phyloP scores from a whole-genome alignment of 2,113 vertebrate species.

The Anguilla japonica region DNA sequence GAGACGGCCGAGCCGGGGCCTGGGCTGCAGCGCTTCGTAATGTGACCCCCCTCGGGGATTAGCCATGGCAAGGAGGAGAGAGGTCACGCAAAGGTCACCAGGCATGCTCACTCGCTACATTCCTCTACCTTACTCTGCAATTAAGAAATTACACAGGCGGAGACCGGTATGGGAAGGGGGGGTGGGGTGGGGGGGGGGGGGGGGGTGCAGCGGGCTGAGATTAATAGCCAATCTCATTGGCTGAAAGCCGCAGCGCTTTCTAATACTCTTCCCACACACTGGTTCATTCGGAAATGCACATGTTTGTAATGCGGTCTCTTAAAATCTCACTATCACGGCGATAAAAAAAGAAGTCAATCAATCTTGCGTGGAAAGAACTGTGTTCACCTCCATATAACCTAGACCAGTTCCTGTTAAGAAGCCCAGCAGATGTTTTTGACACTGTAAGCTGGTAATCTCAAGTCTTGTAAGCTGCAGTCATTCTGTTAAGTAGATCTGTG shows the following conservation, averaged over 20 bases:
- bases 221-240: constrained; percentile 64
- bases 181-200: constrained; percentile 30
- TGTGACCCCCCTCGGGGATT: constrained; percentile 76
- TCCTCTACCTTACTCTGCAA: constrained; percentile 74
- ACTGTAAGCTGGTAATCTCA: constrained; percentile 92
- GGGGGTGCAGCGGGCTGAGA: constrained; percentile 59
- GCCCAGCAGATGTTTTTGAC: constrained; percentile 92
- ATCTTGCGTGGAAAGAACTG: constrained; percentile 50
- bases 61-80: constrained; percentile 64
- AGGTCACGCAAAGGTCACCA: constrained; percentile 67
- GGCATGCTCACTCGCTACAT: constrained; percentile 72
- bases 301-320: constrained; percentile 71
- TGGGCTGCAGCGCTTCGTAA: constrained; percentile 68
- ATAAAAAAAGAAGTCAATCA: constrained; percentile 73
- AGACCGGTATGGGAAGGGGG: constrained; percentile 38
- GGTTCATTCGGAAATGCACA: constrained; percentile 68
- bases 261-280: constrained; percentile 58
- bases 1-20: constrained; percentile 10
- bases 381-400: constrained; percentile 90
- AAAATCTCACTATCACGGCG: constrained; percentile 68
- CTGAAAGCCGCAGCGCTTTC: constrained; percentile 62
- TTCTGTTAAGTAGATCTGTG: constrained; percentile 89
- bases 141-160: constrained; percentile 76
- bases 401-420: constrained; percentile 80
- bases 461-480: constrained; percentile 84